These are phyloP conservation scores for Elephantulus edwardii DNA, from an alignment of 2,113 vertebrate genomes.

Conservation along the genomic window DNA sequence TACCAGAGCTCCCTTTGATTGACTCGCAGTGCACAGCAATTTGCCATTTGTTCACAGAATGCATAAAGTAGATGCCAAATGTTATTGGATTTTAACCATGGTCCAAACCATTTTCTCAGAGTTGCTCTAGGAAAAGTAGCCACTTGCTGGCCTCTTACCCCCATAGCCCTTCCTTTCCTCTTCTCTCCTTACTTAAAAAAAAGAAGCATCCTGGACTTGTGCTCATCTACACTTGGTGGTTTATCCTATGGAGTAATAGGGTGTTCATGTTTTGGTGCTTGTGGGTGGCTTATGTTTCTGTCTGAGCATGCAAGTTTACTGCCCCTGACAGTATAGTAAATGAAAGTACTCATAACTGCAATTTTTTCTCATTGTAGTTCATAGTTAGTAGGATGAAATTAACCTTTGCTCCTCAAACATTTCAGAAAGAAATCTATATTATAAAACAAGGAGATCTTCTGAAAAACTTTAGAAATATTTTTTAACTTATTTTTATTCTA, in stretches of 20 bases:
- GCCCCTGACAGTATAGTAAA: neutral
- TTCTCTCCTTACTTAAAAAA: neutral
- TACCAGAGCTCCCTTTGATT: no score
- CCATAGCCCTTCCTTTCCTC: neutral
- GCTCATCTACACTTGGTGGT: neutral
- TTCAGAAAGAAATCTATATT: neutral
- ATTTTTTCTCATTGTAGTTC: neutral
- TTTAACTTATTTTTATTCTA: neutral
- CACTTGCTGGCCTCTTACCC: neutral
- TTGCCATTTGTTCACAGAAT: neutral
- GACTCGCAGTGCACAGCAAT: neutral
- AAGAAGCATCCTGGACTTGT: neutral
- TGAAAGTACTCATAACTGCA: neutral
- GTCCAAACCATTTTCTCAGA: neutral
- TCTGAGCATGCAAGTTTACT: neutral
- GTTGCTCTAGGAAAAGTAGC: neutral
- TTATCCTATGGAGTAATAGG: neutral
- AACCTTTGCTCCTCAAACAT: slow-evolving; percentile 24
- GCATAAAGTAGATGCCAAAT: neutral
- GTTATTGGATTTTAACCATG: neutral
- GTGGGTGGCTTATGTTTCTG: neutral
- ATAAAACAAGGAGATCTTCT: neutral
- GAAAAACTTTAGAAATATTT: neutral
- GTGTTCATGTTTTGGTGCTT: neutral
- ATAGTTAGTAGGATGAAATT: neutral